A percentile compares a stretch with the other conserved stretches of the same genome.
Conservation (phyloP, 1,140 invertebrate species). For the Lordiphosa stackelbergi region DNA sequence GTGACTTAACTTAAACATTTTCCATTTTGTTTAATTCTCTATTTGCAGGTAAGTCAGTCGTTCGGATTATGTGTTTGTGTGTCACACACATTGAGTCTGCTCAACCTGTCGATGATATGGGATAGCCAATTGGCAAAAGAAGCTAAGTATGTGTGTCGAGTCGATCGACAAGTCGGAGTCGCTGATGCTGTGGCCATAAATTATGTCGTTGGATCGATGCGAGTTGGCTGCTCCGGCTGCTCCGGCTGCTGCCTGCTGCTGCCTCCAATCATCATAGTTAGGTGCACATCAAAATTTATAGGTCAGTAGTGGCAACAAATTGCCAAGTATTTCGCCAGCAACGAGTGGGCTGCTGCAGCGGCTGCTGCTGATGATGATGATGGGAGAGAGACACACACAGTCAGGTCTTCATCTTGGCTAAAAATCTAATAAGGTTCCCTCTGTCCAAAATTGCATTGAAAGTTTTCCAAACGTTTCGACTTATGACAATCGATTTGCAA, state of each 20-base stretch:
- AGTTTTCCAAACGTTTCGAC: conserved; percentile 26
- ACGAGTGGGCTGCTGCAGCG: too few species aligned
- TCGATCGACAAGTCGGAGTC: conserved; percentile 13
- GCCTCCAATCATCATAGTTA: conserved; percentile 52
- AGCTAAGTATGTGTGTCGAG: conserved; percentile 15
- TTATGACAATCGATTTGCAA: conserved; percentile 76
- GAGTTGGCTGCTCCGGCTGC: conserved; percentile 14
- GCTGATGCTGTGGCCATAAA: conserved; percentile 50
- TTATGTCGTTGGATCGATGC: conserved; percentile 49
- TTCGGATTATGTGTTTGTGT: conserved; percentile 45
- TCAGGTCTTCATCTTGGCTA: conserved; percentile 30
- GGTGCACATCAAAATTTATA: conserved; percentile 76
- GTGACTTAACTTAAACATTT: conserved; percentile 48
- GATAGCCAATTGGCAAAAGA: conserved; percentile 29
- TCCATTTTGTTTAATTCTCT: conserved; percentile 40
- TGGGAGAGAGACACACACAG: conserved; percentile 23
- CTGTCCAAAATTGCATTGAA: conserved; percentile 20
- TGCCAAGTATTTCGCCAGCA: conserved; percentile 43
- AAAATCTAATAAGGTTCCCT: conserved; percentile 36
- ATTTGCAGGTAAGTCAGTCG: conserved; percentile 48
- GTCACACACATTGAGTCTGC: conserved; percentile 47
- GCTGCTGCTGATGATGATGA: conserved; percentile 3
- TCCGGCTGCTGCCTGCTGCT: conserved; percentile 7
- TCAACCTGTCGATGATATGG: conserved; percentile 64
- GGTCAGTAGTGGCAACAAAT: conserved; percentile 77